phyloP scores from a whole-genome alignment of 2,113 vertebrate species.

The Neoarius graeffei region DNA sequence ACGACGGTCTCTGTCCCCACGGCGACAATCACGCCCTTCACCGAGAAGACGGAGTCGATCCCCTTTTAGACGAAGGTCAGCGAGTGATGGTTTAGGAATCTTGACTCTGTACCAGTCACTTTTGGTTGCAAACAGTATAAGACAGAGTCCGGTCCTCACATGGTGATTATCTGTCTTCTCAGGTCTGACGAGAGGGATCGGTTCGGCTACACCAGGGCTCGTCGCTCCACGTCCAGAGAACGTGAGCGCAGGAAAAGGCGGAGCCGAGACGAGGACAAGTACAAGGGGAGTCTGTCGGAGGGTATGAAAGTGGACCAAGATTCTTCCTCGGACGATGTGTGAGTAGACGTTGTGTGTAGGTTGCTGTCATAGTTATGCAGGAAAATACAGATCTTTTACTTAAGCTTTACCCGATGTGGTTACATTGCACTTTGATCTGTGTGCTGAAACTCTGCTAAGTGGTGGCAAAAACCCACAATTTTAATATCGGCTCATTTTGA shows the following conservation, averaged over 20 bases:
- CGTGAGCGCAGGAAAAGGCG: slow-evolving; percentile 80
- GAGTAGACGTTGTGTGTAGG: slow-evolving; percentile 80
- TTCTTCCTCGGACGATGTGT: slow-evolving; percentile 93
- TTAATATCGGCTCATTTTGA: not conserved
- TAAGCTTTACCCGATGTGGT: not conserved
- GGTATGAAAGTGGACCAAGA: slow-evolving; percentile 96
- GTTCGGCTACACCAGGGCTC: slow-evolving; percentile 72
- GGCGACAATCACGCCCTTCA: slow-evolving; percentile 62
- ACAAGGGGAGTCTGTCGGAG: slow-evolving; percentile 97
- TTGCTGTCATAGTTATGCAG: slow-evolving; percentile 47
- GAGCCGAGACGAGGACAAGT: slow-evolving; percentile 91
- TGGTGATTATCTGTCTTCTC: not conserved
- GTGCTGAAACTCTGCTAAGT: not conserved
- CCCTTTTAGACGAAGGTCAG: slow-evolving; percentile 84
- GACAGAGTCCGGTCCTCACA: not conserved
- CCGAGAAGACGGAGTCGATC: slow-evolving; percentile 88
- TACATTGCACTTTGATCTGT: not conserved
- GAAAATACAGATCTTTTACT: not conserved
- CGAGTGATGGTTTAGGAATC: not conserved
- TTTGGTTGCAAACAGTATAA: not conserved
- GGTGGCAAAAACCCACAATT: not conserved
- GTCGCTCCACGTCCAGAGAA: slow-evolving; percentile 80
- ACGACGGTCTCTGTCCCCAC: slow-evolving; percentile 50
- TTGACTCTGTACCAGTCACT: not conserved
- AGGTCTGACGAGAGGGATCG: slow-evolving; percentile 73